These are phyloP conservation scores for Phorcus lineatus DNA, from an alignment of 2,888 invertebrate species.

Conservation along the genomic window DNA sequence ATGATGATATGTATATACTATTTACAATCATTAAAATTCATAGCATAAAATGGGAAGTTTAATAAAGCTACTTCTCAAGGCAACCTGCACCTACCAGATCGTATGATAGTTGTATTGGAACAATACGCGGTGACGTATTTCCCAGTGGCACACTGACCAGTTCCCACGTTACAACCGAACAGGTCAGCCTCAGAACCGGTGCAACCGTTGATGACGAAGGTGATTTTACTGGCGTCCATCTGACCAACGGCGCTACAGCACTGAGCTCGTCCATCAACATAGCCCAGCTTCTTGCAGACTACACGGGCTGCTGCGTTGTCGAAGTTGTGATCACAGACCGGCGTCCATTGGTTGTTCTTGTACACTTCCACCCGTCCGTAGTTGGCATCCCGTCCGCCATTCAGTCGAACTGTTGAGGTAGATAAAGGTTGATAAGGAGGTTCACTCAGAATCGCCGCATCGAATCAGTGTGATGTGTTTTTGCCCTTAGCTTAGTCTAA, in stretches of 20 bases:
- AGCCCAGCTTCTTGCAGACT: slow-evolving; percentile 58
- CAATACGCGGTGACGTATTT: slow-evolving; percentile 25
- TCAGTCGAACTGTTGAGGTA: slow-evolving; percentile 49
- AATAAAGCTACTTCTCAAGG: too few species aligned
- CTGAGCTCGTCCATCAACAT: slow-evolving; percentile 48
- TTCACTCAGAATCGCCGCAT: too few species aligned
- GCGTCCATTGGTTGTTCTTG: slow-evolving; percentile 52
- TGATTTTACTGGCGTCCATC: slow-evolving; percentile 30
- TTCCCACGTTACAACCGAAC: slow-evolving; percentile 22
- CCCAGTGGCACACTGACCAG: neutral
- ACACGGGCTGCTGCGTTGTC: slow-evolving; percentile 48
- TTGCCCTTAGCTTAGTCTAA: too few species aligned
- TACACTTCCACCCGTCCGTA: slow-evolving; percentile 62
- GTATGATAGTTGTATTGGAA: neutral
- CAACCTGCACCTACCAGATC: slow-evolving; percentile 30
- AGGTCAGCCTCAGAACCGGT: slow-evolving; percentile 26
- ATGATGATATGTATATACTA: too few species aligned
- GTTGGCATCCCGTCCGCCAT: slow-evolving; percentile 42
- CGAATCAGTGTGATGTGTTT: too few species aligned
- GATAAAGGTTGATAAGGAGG: neutral
- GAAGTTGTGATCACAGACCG: slow-evolving; percentile 59
- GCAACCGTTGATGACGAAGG: slow-evolving; percentile 28
- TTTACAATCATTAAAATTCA: too few species aligned
- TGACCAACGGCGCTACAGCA: slow-evolving; percentile 58
- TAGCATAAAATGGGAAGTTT: too few species aligned